Evolutionary conservation across 2,888 invertebrate species (phyloP).

Genomic region (Perizoma flavofasciatum): DNA sequence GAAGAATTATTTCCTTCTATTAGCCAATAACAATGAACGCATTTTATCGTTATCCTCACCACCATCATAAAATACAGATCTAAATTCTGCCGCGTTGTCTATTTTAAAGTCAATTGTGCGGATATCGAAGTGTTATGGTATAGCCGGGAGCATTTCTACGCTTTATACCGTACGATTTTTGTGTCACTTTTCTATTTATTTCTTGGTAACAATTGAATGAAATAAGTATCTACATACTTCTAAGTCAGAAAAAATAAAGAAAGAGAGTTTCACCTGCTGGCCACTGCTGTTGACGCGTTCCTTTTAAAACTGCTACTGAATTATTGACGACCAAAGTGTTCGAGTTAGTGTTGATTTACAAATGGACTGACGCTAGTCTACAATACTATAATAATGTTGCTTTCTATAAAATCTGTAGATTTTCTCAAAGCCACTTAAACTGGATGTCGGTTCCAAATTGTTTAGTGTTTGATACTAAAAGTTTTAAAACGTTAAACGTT

Average conservation of each 20-base stretch:
- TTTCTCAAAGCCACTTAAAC: too few relatives aligned
- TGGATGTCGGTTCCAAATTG: not conserved
- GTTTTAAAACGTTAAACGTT: conserved; percentile 6
- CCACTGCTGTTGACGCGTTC: too few relatives aligned
- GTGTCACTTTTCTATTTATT: not conserved
- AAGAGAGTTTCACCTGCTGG: too few relatives aligned
- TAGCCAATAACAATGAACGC: conserved; percentile 56
- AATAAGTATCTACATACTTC: too few relatives aligned
- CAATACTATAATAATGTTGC: too few relatives aligned
- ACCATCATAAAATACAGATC: conserved; percentile 35
- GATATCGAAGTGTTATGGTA: conserved; percentile 44
- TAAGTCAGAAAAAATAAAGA: too few relatives aligned
- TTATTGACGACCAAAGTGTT: too few relatives aligned
- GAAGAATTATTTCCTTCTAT: conserved; percentile 5
- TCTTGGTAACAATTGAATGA: too few relatives aligned
- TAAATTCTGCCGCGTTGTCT: conserved; percentile 59
- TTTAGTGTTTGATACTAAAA: conserved; percentile 1
- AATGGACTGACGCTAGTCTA: too few relatives aligned
- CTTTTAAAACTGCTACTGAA: too few relatives aligned
- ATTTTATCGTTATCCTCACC: conserved; percentile 49
- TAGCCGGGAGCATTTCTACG: conserved; percentile 19
- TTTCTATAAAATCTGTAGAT: too few relatives aligned
- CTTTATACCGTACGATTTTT: conserved; percentile 28
- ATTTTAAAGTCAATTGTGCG: conserved; percentile 45
- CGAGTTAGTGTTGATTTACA: too few relatives aligned